These are phyloP conservation scores for Erpetoichthys calabaricus DNA, from an alignment of 2,797 vertebrate species.

Conservation along the genomic window DNA sequence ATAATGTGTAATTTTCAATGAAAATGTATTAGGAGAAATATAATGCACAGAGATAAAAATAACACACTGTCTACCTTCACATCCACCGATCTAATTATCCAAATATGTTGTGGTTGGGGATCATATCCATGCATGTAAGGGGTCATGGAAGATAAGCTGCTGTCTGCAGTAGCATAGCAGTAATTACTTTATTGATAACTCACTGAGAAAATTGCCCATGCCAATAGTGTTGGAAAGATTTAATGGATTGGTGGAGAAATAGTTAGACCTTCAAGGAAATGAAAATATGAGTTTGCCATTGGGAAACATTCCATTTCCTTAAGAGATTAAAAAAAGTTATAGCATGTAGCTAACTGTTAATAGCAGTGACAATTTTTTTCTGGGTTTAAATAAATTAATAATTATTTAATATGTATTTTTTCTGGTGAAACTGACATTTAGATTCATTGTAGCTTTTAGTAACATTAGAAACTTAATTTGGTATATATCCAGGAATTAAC, in stretches of 20 bases:
- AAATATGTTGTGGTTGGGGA: conserved; percentile 50
- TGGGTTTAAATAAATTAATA: conserved; percentile 40
- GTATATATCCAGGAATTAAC: conserved; percentile 21
- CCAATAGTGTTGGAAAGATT: conserved; percentile 51
- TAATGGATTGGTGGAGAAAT: conserved; percentile 46
- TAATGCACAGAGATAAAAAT: conserved; percentile 52
- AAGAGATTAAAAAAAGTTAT: conserved; percentile 43
- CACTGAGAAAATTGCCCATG: conserved; percentile 45
- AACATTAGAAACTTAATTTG: conserved; percentile 70
- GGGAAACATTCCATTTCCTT: conserved; percentile 52
- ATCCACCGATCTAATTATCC: conserved; percentile 55
- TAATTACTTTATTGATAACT: conserved; percentile 78
- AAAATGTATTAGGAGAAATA: conserved; percentile 42
- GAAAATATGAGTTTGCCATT: conserved; percentile 56
- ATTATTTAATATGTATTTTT: conserved; percentile 62
- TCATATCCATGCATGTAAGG: conserved; percentile 44
- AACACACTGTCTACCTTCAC: conserved; percentile 44
- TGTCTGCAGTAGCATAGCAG: conserved; percentile 50
- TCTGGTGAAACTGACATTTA: conserved; percentile 70
- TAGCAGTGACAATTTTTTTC: conserved; percentile 58
- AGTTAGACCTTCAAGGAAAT: conserved; percentile 52
- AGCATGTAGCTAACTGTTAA: conserved; percentile 19
- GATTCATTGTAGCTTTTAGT: conserved; percentile 64
- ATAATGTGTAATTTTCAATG: conserved; percentile 58
- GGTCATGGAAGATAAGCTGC: conserved; percentile 58